Evolutionary conservation across 1,140 invertebrate genomes (phyloP).

Genomic region (Tyrophagus putrescentiae): DNA sequence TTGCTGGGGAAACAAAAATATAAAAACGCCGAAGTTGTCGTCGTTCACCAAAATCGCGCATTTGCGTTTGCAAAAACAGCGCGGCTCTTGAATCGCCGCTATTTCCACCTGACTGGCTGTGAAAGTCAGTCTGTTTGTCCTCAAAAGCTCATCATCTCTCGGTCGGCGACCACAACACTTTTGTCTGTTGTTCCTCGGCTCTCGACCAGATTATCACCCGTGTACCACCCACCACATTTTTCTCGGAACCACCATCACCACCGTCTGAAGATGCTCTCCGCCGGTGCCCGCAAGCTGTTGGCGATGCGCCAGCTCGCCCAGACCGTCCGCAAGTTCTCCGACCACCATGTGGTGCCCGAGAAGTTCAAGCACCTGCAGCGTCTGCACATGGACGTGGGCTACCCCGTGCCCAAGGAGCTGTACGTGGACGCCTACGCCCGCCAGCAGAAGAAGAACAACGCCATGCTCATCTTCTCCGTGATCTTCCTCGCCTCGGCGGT

Average conservation of each 20-base stretch:
- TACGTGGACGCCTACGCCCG: slow-evolving; percentile 10
- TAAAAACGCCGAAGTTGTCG: neutral
- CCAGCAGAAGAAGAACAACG: slow-evolving; percentile 17
- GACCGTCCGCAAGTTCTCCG: neutral
- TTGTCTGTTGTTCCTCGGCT: too few species aligned
- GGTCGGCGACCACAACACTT: neutral
- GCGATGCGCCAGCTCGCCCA: neutral
- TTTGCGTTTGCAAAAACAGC: neutral
- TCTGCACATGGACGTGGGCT: neutral
- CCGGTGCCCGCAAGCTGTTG: neutral
- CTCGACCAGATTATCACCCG: too few species aligned
- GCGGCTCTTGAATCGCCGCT: neutral
- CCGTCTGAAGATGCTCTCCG: neutral
- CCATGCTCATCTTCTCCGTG: neutral
- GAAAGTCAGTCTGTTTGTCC: neutral
- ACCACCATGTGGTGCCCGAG: slow-evolving; percentile 3
- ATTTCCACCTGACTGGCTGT: neutral
- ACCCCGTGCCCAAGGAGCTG: neutral
- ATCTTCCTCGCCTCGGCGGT: neutral
- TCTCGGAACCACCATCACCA: neutral
- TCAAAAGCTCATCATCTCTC: neutral
- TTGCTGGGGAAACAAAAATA: too few species aligned
- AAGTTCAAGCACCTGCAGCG: neutral
- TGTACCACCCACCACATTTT: neutral
- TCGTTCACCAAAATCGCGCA: neutral